Percentiles rank a stretch among this genome's conserved stretches.
phyloP scores from a whole-genome alignment of 1,140 invertebrate species.

The Rhynchophorus ferrugineus region DNA sequence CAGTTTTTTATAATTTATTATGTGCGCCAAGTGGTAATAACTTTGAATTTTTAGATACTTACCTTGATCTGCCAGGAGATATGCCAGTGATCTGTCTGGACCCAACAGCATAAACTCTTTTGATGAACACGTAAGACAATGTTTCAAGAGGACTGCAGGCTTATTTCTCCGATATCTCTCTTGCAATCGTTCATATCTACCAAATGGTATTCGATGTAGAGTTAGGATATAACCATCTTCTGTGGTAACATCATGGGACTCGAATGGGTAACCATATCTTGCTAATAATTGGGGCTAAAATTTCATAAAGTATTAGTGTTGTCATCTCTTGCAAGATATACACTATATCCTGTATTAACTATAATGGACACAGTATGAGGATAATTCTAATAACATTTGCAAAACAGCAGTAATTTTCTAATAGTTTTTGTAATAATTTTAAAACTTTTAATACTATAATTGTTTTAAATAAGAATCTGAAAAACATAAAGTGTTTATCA shows the following conservation, averaged over 20 bases:
- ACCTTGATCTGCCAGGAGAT: constrained; percentile 29
- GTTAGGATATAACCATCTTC: constrained; percentile 53
- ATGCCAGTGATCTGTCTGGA: constrained; percentile 25
- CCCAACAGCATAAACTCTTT: constrained; percentile 31
- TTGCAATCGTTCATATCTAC: constrained; percentile 13
- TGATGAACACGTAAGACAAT: constrained; percentile 28
- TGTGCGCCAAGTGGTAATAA: no score
- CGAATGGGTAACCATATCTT: constrained; percentile 36
- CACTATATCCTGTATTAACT: no score
- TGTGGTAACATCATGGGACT: constrained; percentile 42
- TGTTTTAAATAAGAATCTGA: no score
- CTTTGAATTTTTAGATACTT: no score
- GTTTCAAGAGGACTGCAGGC: constrained; percentile 43
- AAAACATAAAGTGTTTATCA: no score
- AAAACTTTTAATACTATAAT: no score
- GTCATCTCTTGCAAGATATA: neutral
- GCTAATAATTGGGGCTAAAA: constrained; percentile 10
- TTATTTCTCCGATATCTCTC: neutral
- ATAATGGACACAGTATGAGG: no score
- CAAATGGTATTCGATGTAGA: constrained; percentile 49
- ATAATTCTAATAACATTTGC: no score
- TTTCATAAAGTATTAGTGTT: neutral
- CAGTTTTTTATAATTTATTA: no score
- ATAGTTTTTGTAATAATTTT: no score
- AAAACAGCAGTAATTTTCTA: no score